Percentiles rank a stretch among this genome's conserved stretches.
phyloP scores from a whole-genome alignment of 2,888 invertebrate species.

The Pardosa pseudoannulata region DNA sequence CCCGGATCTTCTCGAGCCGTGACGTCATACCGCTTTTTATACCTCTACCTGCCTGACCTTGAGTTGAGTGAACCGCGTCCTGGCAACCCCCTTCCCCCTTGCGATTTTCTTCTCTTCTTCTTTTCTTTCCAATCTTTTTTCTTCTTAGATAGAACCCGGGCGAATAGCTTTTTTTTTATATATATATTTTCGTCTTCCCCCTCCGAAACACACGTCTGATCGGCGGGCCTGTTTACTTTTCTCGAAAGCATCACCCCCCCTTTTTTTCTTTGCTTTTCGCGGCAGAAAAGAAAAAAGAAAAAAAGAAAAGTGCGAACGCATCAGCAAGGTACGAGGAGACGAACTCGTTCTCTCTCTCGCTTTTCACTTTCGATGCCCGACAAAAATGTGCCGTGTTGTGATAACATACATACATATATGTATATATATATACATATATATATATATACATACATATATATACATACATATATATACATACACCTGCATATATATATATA shows the following conservation, averaged over 20 bases:
- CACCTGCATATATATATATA: too few species aligned
- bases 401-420: too few species aligned
- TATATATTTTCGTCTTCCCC: too few species aligned
- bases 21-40: neutral
- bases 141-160: neutral
- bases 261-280: neutral
- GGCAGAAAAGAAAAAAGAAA: too few species aligned
- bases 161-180: neutral
- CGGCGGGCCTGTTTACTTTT: neutral
- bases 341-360: slow-evolving; percentile 1
- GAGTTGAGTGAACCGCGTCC: slow-evolving; percentile 19
- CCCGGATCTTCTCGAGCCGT: neutral
- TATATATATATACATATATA: too few species aligned
- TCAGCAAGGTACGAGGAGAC: too few species aligned
- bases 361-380: slow-evolving; percentile 5
- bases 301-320: too few species aligned
- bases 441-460: too few species aligned
- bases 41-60: slow-evolving; percentile 17
- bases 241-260: too few species aligned
- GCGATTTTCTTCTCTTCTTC: neutral
- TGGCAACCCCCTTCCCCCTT: neutral
- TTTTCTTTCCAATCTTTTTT: neutral
- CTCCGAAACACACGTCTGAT: too few species aligned
- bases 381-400: neutral
- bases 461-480: too few species aligned